Evolutionary conservation across 2,113 vertebrate genomes (phyloP).

Genomic region (Orientallactaga bullata): DNA sequence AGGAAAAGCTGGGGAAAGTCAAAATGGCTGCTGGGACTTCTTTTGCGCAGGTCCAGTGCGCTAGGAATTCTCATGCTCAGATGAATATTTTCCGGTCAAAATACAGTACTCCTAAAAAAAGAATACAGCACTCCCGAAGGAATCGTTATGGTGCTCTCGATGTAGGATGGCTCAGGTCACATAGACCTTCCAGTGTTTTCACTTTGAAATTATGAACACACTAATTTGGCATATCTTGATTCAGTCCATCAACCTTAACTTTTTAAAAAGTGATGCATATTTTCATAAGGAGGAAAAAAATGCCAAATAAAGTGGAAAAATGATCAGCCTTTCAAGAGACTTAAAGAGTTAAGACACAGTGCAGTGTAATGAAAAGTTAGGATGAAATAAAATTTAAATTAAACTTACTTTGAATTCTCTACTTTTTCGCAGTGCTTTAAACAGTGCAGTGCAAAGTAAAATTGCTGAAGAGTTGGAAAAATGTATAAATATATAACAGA

Average conservation of each 20-base stretch:
- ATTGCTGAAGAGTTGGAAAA: neutral
- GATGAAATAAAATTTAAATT: neutral
- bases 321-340: neutral
- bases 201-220: neutral
- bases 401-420: neutral
- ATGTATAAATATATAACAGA: neutral
- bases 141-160: accelerated
- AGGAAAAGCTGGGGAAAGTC: neutral
- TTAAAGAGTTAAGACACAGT: neutral
- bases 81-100: neutral
- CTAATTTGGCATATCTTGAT: neutral
- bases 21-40: too few relatives aligned
- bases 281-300: neutral
- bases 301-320: neutral
- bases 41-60: too few relatives aligned
- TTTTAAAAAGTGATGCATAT: neutral
- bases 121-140: accelerated
- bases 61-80: neutral
- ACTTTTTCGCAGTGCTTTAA: neutral
- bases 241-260: neutral
- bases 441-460: neutral
- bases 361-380: neutral
- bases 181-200: neutral
- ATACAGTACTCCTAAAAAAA: accelerated
- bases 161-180: neutral